Base-by-base conservation (phyloP, 2,888 invertebrate genomes). In the Eristalis intricaria region DNA sequence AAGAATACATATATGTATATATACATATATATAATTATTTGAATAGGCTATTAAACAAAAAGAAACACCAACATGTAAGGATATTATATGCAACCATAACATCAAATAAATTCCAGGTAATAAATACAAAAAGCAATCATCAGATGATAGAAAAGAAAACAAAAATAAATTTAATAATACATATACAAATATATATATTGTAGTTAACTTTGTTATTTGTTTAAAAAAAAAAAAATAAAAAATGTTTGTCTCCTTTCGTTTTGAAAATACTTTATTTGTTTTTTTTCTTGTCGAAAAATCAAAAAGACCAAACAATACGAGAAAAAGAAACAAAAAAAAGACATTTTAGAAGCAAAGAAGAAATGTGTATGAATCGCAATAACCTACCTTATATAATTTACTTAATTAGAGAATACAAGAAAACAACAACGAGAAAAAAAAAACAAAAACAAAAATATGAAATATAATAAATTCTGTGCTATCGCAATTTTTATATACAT, bases 21-120 rank as follows among this genome's bases (percentile, higher is more conserved):
- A 26, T 65, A 35, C 19, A 68, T 32, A 71, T 71, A 71, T 70
- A 71, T 22, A 71, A 65, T 38, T 65, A 60, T 61, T 7, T 35
- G 22, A 66, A 73, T 70, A 70, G n/a, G 29, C 64, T 78, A 63
- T 69, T 61, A n/a, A 61, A 63, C 50, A 19, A 43, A 79, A 65
- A n/a, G 15, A 58, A 74, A 80, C 66, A 80, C 73, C 66, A 74
- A 80, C 60, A 56, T 50, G 40, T 74, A 69, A 58, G 32, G 26
- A 64, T 64, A 68, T 68, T 38, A 43, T 40, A 69, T 69, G 23
- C 50, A 61, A 79, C 19, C 63, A 56, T 29, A 74, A 81, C 68
- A 75, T 56, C 64, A 75, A 75, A 60, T 32, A 65, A 50, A 75
- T 81, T 75, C 75, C 75, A 75, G 81, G 69, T 75, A 64, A 26